phyloP scores from a whole-genome alignment of 2,888 invertebrate species.

The Laothoe populi region DNA sequence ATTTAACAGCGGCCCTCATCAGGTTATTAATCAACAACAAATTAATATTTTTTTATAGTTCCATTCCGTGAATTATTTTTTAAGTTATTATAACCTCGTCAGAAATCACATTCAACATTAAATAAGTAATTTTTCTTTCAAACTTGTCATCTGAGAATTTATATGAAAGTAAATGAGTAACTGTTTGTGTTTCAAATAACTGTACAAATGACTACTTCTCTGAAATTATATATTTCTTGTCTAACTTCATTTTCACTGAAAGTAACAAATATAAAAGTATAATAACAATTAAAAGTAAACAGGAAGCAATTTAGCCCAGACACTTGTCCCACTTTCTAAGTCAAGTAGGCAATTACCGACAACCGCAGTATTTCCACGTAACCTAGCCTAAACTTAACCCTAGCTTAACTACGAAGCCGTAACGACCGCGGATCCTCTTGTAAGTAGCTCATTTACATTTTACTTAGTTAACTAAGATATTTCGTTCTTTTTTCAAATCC shows the following conservation, averaged over 20 bases:
- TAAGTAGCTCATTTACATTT: slow-evolving; percentile 30
- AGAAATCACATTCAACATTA: not conserved
- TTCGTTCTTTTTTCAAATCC: slow-evolving; percentile 27
- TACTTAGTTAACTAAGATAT: slow-evolving; percentile 25
- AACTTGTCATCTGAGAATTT: not conserved
- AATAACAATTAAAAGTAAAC: not conserved
- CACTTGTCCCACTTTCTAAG: slow-evolving; percentile 26
- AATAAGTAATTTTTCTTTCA: no score
- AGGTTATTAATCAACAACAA: slow-evolving; percentile 10
- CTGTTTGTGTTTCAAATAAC: no score
- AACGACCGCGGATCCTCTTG: slow-evolving; percentile 26
- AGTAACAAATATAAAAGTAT: not conserved
- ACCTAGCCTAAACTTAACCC: slow-evolving; percentile 26
- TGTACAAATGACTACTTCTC: no score
- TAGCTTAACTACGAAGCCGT: slow-evolving; percentile 24
- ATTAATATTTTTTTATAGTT: slow-evolving; percentile 19
- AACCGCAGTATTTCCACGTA: slow-evolving; percentile 21
- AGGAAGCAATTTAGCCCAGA: slow-evolving; percentile 7
- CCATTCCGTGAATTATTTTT: not conserved
- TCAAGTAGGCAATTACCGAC: slow-evolving; percentile 28
- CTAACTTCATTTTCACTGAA: no score
- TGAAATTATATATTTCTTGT: no score
- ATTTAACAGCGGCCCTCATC: not conserved
- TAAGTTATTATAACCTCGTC: not conserved
- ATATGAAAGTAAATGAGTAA: no score